These are phyloP conservation scores for Dermochelys coriacea DNA, from an alignment of 2,797 vertebrate genomes.

Conservation along the genomic window DNA sequence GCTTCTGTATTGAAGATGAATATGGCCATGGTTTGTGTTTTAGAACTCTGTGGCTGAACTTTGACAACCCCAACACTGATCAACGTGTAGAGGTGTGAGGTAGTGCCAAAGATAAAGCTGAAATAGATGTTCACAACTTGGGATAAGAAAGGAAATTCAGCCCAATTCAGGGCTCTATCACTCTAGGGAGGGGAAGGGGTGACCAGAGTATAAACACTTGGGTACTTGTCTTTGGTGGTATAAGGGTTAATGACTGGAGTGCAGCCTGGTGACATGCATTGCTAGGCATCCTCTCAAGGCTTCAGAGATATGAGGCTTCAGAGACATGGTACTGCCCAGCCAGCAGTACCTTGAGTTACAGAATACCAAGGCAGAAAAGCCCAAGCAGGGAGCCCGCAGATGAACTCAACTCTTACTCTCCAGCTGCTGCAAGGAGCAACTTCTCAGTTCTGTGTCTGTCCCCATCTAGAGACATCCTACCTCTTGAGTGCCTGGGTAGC, in stretches of 20 bases:
- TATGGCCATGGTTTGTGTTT: fast-evolving
- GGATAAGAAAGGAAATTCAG: neutral
- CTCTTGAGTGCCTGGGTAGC: neutral
- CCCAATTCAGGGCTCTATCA: neutral
- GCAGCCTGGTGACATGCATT: neutral
- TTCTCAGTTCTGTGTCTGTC: neutral
- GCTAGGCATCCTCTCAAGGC: neutral
- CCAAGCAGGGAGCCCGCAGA: neutral
- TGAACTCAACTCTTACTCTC: neutral
- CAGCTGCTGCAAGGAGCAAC: neutral
- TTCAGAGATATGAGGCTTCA: no score
- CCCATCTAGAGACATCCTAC: neutral
- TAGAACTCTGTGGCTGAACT: neutral
- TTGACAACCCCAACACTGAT: neutral
- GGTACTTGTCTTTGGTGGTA: neutral
- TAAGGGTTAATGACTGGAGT: neutral
- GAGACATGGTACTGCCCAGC: neutral
- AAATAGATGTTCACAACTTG: neutral
- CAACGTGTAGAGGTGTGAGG: neutral
- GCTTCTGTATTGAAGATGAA: neutral
- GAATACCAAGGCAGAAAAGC: neutral
- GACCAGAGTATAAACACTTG: neutral
- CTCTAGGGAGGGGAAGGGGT: neutral
- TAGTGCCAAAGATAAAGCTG: neutral
- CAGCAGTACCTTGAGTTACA: neutral